Evolutionary conservation across 1,140 invertebrate species (phyloP).

Genomic region (Calliphora vicina): DNA sequence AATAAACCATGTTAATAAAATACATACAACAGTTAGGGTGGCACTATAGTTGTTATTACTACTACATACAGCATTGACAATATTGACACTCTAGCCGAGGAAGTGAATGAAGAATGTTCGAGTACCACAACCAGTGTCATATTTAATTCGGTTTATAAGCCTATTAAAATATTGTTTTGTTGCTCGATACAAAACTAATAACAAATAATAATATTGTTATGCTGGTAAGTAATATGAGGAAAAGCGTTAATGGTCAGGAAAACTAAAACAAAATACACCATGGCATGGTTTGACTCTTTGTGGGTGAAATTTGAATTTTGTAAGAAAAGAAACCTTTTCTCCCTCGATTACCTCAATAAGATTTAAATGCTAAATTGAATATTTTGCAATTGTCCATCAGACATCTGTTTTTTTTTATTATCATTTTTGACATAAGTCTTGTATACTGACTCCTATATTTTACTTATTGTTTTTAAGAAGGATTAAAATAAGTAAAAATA

Average conservation of each 20-base stretch:
- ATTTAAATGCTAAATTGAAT: conserved; percentile 6
- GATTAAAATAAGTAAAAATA: background rate
- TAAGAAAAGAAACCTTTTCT: conserved; percentile 21
- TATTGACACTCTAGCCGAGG: background rate
- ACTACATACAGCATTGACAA: background rate
- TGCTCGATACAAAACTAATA: no score
- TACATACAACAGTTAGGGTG: background rate
- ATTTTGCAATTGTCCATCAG: conserved; percentile 1
- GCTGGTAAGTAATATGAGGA: background rate
- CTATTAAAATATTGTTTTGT: conserved; percentile 22
- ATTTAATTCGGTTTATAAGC: conserved; percentile 22
- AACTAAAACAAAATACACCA: no score
- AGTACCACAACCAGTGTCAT: conserved; percentile 11
- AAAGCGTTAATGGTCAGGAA: background rate
- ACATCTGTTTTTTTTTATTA: conserved; percentile 1
- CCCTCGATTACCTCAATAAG: background rate
- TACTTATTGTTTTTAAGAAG: background rate
- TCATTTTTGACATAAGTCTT: background rate
- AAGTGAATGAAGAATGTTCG: background rate
- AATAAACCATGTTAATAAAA: conserved; percentile 22
- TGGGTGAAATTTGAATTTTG: conserved; percentile 8
- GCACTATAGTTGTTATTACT: no score
- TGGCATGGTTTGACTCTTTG: conserved; percentile 14
- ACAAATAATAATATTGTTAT: background rate
- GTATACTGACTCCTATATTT: background rate